Base-by-base conservation (phyloP, 2,888 invertebrate species). In the Portevinia maculata region DNA sequence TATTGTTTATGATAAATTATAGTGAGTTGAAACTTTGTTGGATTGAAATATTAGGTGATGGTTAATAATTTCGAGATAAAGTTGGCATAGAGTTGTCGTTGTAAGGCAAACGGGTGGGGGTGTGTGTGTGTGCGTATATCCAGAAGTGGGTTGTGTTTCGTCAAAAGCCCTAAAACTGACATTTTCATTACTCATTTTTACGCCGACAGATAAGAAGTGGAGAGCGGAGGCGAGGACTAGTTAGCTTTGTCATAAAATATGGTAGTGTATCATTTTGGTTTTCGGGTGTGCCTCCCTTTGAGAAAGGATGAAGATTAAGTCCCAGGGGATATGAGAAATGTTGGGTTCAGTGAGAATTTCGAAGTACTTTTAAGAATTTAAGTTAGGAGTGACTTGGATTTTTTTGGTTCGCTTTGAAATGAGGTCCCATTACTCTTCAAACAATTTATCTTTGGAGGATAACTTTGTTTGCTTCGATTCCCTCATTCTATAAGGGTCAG, bases 11-110 rank as follows among this genome's bases (percentile, higher is more conserved):
- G 78, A 78, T 65, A 65, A 78, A 78, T 78, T 71, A 65, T 44
- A 71, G 64, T 64, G 57, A 76, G 64, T 65, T 78, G 78, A 65
- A 78, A 65, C 64, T 71, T 78, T 28, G 57, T 64, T 73, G 46
- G 28, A 79, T 73, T 79, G 79, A 79, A 67, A 65, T 73, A 79
- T 73, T 73, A 67, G 73, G 64, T 48, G 59, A 65, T 39, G 60
- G 79, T 79, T 73, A 67, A 79, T 79, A 79, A 74, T 52, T 70
- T 78, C 55, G 28, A 32, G 48, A 48, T 44, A 55, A 53, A 48
- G 44, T 67, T 17, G 8, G 3, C 9, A 55, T 55, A 15, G 30
- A 53, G 41, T 17, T 46, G 64, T 34, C 28, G 39, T 9, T 9
- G 21, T 34, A 32, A 28, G 7, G 9, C 3, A 24, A 9, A 6